Base-by-base conservation (phyloP, 2,888 invertebrate genomes). In the Dexiosoma caninum region DNA sequence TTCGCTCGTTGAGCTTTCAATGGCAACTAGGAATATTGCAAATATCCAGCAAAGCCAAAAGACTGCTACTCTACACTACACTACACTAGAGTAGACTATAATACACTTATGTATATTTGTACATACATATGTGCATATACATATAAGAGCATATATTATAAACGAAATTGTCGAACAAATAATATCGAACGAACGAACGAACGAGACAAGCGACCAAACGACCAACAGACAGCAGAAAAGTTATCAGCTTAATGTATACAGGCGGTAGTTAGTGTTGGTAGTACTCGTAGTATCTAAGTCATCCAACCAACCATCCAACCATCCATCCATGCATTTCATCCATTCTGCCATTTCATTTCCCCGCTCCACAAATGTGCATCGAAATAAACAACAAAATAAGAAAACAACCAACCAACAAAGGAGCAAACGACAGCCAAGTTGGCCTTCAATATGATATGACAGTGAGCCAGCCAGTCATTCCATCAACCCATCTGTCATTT, bases 1-100 rank as follows among this genome's bases (percentile, higher is more conserved):
- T 79, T 85, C 76, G 87, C 84, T 85, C 85, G 88, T 85, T 86
- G 84, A 84, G 85, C 85, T 85, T 88, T 87, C 88, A 88, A 87
- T 87, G 87, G 83, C 87, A 87, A 83, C 82, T 81, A 83, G 82
- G 84, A 85, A 84, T 76, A 78, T 84, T 81, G 83, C 83, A 66
- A 82, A 78, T 80, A 84, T 82, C 79, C 83, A 82, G 84, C 84
- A 78, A 71, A 82, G 57, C 70, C 76, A 78, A 78, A 74, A 76
- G 71, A 75, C 69, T 57, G 75, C 46, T 49, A 70, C 77, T 77
- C 70, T 64, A 70, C 55, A 67, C 75, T 49, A n/a, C 30, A 49
- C 46, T 42, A 42, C 23, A 5, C 3, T 27, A 27, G 3, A 27
- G 27, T 5, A 27, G 27, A 6, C 27, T 27, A 3, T n/a, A n/a